phyloP scores from a whole-genome alignment of 1,140 invertebrate species.

The Aethina tumida region DNA sequence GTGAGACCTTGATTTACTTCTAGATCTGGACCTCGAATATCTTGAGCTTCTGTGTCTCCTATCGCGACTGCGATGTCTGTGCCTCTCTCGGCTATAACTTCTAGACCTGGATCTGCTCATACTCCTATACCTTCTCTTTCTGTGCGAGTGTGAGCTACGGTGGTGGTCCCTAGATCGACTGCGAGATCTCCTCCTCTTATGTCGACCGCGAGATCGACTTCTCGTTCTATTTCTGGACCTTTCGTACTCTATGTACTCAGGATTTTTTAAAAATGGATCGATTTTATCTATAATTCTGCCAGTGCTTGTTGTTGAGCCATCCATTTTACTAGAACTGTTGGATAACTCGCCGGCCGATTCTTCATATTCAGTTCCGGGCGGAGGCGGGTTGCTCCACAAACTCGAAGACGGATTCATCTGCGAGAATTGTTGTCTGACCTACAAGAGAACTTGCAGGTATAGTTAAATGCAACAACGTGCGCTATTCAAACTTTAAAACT shows the following conservation, averaged over 20 bases:
- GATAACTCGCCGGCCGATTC: constrained; percentile 12
- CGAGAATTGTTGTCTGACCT: constrained; percentile 27
- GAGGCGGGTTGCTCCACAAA: constrained; percentile 32
- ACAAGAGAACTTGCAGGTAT: constrained; percentile 39
- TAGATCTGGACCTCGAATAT: constrained; percentile 23
- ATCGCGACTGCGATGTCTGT: constrained; percentile 21
- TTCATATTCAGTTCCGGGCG: constrained; percentile 30
- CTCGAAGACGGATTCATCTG: constrained; percentile 29
- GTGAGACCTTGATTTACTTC: constrained; percentile 35
- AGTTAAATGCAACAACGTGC: constrained; percentile 26
- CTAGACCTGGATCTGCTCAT: constrained; percentile 22
- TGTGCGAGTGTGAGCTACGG: constrained; percentile 18
- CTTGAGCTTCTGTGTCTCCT: constrained; percentile 13
- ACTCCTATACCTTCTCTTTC: constrained; percentile 16
- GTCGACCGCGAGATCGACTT: constrained; percentile 26
- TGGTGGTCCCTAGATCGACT: constrained; percentile 17
- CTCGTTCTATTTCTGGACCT: constrained; percentile 10
- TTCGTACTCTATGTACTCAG: constrained; percentile 26
- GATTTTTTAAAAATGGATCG: constrained; percentile 28
- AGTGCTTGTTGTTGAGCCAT: constrained; percentile 6
- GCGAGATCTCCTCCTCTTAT: constrained; percentile 13
- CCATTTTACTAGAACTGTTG: constrained; percentile 11
- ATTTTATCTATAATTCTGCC: constrained; percentile 20
- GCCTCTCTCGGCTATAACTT: constrained; percentile 22
- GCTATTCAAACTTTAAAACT: constrained; percentile 17